A percentile compares a stretch with the other conserved stretches of the same genome.
Conservation (phyloP, 2,113 vertebrate genomes). For the Crotalus helleri region DNA sequence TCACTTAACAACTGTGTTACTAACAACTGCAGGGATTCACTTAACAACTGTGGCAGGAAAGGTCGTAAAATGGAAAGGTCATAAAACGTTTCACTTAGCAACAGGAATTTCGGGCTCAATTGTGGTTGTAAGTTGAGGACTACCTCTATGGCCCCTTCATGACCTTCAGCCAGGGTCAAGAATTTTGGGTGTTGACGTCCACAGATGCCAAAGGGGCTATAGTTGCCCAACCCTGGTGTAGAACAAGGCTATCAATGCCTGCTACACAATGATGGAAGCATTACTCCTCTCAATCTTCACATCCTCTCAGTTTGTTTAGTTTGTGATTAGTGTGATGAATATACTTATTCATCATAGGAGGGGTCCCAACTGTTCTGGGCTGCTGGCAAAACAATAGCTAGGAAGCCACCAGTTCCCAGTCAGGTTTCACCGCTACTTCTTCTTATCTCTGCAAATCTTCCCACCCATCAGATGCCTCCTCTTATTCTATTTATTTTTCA, state of each 20-base stretch:
- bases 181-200: neutral
- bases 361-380: neutral
- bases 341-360: neutral
- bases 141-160: neutral
- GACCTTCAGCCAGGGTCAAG: neutral
- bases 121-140: neutral
- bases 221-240: neutral
- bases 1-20: neutral
- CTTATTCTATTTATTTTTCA: neutral
- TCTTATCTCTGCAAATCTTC: neutral
- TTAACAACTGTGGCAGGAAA: neutral
- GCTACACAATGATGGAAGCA: neutral
- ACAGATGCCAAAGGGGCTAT: neutral
- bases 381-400: neutral
- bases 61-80: neutral
- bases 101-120: neutral
- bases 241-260: neutral
- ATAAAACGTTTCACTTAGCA: neutral
- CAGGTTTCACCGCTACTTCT: neutral
- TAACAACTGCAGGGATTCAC: neutral
- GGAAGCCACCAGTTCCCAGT: neutral
- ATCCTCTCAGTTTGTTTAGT: neutral
- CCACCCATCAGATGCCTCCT: neutral
- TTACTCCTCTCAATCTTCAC: neutral
- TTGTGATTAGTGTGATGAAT: neutral